These are phyloP conservation scores for Drosophila littoralis DNA, from an alignment of 1,140 invertebrate species.

Conservation along the genomic window DNA sequence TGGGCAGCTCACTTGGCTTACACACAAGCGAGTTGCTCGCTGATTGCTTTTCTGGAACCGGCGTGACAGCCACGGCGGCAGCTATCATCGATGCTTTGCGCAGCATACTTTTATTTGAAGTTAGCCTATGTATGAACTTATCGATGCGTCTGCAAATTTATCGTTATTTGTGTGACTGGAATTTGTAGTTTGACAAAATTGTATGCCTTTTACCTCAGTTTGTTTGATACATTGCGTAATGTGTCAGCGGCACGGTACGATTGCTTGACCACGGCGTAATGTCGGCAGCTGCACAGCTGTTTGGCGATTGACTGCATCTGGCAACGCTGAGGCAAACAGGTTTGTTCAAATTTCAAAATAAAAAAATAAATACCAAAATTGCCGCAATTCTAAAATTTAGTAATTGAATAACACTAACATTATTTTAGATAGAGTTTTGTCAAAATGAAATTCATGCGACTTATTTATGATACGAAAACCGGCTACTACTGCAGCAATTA, in stretches of 20 bases:
- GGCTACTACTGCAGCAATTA: background rate
- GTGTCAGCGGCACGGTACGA: slow-evolving; percentile 54
- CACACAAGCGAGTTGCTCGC: slow-evolving; percentile 48
- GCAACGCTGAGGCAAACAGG: slow-evolving; percentile 7
- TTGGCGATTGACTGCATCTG: slow-evolving; percentile 1
- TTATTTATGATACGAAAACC: background rate
- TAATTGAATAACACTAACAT: too few relatives aligned
- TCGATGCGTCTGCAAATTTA: slow-evolving; percentile 22
- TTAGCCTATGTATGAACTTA: slow-evolving; percentile 3
- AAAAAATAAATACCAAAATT: background rate
- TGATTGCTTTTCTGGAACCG: background rate
- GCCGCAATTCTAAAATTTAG: too few relatives aligned
- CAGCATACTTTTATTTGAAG: slow-evolving; percentile 55
- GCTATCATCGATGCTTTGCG: slow-evolving; percentile 63
- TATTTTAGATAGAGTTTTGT: too few relatives aligned
- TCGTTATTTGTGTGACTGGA: slow-evolving; percentile 20
- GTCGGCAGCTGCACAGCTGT: slow-evolving; percentile 27
- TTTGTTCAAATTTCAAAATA: background rate
- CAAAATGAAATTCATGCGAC: background rate
- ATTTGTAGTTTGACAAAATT: slow-evolving; percentile 36
- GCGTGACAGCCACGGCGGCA: slow-evolving; percentile 63
- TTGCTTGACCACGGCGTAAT: slow-evolving; percentile 26
- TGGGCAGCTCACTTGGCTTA: slow-evolving; percentile 71
- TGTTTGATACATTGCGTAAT: slow-evolving; percentile 68
- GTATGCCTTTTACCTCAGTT: slow-evolving; percentile 49